Base-by-base conservation (phyloP, 2,888 invertebrate genomes). In the Cabera pusaria region DNA sequence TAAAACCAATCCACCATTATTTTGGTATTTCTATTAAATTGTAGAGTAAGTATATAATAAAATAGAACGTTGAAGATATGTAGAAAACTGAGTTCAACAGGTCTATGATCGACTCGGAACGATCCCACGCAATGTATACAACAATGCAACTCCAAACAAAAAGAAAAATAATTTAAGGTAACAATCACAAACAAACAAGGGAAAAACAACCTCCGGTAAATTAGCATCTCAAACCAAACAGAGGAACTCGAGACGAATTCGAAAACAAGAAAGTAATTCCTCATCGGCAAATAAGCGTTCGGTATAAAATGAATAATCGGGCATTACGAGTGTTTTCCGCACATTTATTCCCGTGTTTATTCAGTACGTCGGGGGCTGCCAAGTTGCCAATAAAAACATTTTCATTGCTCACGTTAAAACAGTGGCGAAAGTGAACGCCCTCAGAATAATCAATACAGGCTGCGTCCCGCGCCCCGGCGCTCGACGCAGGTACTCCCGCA, bases 401-500 rank as follows among this genome's bases (percentile, higher is more conserved):
- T 66, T 84, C 82, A 84, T 78, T 73, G 82, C 74, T 65, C 69
- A 70, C 79, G 84, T 86, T 87, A 86, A 85, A 87, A 86, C 85
- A 84, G 77, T 80, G 84, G 83, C 77, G 86, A 86, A 87, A 86
- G 86, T 86, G 85, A 85, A 82, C 83, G 79, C 63, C 71, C 71
- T 19, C 9, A 42, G 64, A 63, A 68, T 69, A 70, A 70, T 70
- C 69, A 66, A 70, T 70, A 70, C 65, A 45, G 56, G 59, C 56
- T n/a, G 62, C 63, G 62, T 62, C 63, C 66, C 58, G 60, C 58
- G 58, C 62, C n/a, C 45, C 40, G 60, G 58, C 57, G 64, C 62
- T 68, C 72, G 75, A 80, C 84, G 83, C 84, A 83, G 85, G 82
- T 84, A 79, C 69, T 63, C 58, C 67, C 61, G 63, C 63, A 58